Evolutionary conservation across 2,888 invertebrate genomes (phyloP).

Genomic region (Amblyteles armatorius): DNA sequence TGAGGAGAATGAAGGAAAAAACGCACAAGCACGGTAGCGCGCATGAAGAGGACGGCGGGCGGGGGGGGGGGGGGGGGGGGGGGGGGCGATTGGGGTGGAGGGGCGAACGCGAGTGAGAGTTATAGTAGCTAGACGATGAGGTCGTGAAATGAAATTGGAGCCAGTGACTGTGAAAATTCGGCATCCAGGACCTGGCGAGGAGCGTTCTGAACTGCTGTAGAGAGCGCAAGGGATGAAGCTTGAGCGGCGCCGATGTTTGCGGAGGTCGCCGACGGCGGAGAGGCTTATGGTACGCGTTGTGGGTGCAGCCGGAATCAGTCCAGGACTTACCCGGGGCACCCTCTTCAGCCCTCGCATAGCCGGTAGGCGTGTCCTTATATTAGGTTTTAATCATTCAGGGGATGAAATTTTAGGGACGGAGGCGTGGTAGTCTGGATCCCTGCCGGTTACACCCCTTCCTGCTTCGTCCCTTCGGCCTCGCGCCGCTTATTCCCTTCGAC

Average conservation of each 20-base stretch:
- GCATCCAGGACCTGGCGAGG: constrained; percentile 65
- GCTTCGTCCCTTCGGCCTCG: constrained; percentile 73
- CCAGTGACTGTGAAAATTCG: constrained; percentile 81
- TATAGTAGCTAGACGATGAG: constrained; percentile 59
- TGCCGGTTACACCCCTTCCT: constrained; percentile 83
- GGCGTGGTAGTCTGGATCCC: constrained; percentile 84
- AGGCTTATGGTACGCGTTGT: constrained; percentile 41
- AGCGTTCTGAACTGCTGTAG: neutral
- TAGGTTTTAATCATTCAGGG: constrained; percentile 84
- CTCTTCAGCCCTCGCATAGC: constrained; percentile 62
- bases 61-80: neutral
- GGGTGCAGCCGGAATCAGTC: constrained; percentile 49
- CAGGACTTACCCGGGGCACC: constrained; percentile 9
- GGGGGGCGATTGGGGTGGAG: neutral
- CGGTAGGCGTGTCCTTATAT: constrained; percentile 84
- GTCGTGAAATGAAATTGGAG: constrained; percentile 77
- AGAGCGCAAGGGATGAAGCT: constrained; percentile 37
- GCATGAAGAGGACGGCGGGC: constrained; percentile 15
- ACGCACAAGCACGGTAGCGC: constrained; percentile 14
- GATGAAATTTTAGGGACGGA: constrained; percentile 83
- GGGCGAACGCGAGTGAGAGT: constrained; percentile 49
- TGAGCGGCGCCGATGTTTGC: constrained; percentile 54
- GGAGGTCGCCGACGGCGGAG: constrained; percentile 11
- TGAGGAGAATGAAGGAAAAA: constrained; percentile 33
- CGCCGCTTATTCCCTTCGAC: constrained; percentile 50